Base-by-base conservation (phyloP, 1,140 invertebrate genomes). In the Meloidogyne floridensis region DNA sequence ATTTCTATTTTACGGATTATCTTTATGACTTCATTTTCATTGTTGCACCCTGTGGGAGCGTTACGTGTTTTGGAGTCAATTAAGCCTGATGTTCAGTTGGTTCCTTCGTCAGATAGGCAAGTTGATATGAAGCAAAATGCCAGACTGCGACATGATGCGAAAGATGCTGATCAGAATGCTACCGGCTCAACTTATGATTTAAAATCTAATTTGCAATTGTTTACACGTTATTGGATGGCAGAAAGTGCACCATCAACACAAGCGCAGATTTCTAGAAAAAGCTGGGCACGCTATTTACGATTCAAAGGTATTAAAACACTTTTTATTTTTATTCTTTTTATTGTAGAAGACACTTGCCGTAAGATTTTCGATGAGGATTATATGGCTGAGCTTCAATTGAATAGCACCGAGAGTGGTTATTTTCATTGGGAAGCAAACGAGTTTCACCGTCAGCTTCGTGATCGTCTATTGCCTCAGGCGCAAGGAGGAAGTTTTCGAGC, bases 361-460 rank as follows among this genome's bases (percentile, higher is more conserved):
- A 79, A 20, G 20, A 47, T 69, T 51, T 20, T 47, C 0, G 77
- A 79, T 6, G 65, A 54, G 10, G 77, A 79, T 32, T 65, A 65
- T 65, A 51, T 79, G 65, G 77, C 77, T 51, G 77, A 79, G 65
- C 77, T 69, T 6, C 20, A 51, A 18, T 72, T 79, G 54, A 79
- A 79, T 20, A 79, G 77, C 65, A 79, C 77, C 3, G 77, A 79
- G 47, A 79, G 77, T 71, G 18, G 65, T 9, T 79, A 79, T 53
- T 79, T 79, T 47, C 77, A 79, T 20, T 79, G 77, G 77, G 77
- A 79, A 11, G 77, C 69, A 10, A 79, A 71, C 65, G 77, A 79
- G 65, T 79, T 79, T 53, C 77, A 79, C 59, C 54, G 77, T 20
- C 47, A 72, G 4, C 42, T 79, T 47, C 77, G 77, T 51, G 72